Conservation (phyloP, 1,140 invertebrate species). For the Cydia pomonella region DNA sequence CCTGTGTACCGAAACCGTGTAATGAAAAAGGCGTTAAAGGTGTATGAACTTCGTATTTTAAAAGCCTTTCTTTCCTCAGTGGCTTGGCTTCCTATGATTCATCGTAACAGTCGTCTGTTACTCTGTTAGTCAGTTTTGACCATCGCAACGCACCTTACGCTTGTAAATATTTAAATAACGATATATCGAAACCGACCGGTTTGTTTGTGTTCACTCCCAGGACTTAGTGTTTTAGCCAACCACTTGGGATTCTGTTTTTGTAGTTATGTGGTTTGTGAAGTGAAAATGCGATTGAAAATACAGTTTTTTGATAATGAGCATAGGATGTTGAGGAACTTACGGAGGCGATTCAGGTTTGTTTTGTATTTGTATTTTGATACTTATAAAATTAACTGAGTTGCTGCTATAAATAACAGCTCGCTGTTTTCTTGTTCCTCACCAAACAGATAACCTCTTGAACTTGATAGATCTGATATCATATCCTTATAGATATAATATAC, state of each 20-base stretch:
- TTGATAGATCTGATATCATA: too few species aligned
- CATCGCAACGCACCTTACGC: conserved; percentile 47
- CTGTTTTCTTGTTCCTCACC: too few species aligned
- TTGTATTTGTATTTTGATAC: not conserved
- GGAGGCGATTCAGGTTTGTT: conserved; percentile 51
- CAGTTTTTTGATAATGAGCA: conserved; percentile 42
- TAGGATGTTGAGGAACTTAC: conserved; percentile 49
- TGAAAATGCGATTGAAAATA: conserved; percentile 51
- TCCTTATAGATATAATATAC: too few species aligned
- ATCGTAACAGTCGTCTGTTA: conserved; percentile 44
- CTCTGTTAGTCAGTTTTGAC: conserved; percentile 51
- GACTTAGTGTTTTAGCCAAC: not conserved
- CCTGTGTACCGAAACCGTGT: too few species aligned
- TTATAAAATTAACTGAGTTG: not conserved
- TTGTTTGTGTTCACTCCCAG: not conserved
- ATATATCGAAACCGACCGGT: conserved; percentile 51
- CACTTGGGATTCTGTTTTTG: not conserved
- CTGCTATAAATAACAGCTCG: too few species aligned
- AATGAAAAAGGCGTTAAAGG: not conserved
- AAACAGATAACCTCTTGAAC: too few species aligned
- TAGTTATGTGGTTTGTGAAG: conserved; percentile 22
- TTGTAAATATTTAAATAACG: conserved; percentile 65
- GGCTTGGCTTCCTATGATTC: conserved; percentile 64
- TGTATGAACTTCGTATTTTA: not conserved
- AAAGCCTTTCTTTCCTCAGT: not conserved